Base-by-base conservation (phyloP, 1,140 invertebrate species). In the Zaprionus camerounensis region DNA sequence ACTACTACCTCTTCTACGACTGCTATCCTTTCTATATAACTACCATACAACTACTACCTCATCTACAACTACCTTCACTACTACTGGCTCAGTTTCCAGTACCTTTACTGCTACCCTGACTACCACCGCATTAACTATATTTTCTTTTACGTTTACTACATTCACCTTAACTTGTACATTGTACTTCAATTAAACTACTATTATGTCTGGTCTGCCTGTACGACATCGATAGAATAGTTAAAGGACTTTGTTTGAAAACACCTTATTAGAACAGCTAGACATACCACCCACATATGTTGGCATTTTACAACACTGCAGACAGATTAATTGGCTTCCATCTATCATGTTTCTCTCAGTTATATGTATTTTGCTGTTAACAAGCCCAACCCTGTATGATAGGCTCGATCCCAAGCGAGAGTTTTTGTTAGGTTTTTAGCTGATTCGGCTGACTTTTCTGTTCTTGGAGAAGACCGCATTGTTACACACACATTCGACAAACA, bases 401-500 rank as follows among this genome's bases (percentile, higher is more conserved):
- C 41, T 46, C 41, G 41, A 46, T 7, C 41, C n/a, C 6, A 17
- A 17, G 41, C 6, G 7, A 7, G 7, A 3, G n/a, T 17, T 17
- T 46, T 20, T 46, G 1, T 44, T 9, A 2, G n/a, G n/a, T n/a
- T 46, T 46, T 46, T 7, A 46, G 41, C 41, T 46, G 41, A 46
- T n/a, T 46, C n/a, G 41, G n/a, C 41, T 9, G 17, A 51, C 20
- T 51, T 49, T 49, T 11, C 44, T 9, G 44, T 17, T 20, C 44
- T 20, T 15, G 38, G 0, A 11, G 20, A 13, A 24, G 46, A 51
- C 41, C 41, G 41, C 41, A 44, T 44, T 44, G 46, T 49, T 20
- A 20, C 20, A 49, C 44, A 49, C 44, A 49, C 17, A 49, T 49
- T 49, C 44, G 7, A 20, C 44, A 53, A 53, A 55, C 36, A 58